A percentile compares a stretch with the other conserved stretches of the same genome.
Evolutionary conservation across 2,113 vertebrate species (phyloP).

Genomic region (Syngnathus scovelli): DNA sequence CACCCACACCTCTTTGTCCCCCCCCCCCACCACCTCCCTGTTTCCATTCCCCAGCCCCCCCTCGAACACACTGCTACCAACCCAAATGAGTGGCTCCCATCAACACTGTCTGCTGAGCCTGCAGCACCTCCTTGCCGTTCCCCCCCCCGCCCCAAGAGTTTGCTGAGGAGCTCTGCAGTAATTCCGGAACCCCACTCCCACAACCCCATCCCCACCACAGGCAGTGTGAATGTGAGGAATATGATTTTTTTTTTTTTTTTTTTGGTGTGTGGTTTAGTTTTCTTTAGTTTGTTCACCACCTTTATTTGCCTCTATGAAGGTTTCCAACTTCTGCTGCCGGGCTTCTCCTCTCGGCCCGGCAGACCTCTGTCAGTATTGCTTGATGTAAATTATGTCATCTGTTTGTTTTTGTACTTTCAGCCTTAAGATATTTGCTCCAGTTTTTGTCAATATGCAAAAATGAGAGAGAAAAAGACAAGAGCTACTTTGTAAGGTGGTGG

Average conservation of each 20-base stretch:
- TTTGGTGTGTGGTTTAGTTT: not conserved
- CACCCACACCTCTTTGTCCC: slow-evolving; percentile 10
- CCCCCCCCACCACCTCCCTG: not conserved
- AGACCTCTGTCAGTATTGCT: not conserved
- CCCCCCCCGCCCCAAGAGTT: too few species aligned
- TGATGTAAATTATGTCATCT: slow-evolving; percentile 8
- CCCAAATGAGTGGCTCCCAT: not conserved
- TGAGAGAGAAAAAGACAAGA: not conserved
- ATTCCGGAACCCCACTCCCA: not conserved
- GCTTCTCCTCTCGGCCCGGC: not conserved
- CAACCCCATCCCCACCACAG: not conserved
- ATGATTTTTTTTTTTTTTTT: not conserved
- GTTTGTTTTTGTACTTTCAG: slow-evolving; percentile 13
- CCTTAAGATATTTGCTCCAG: slow-evolving; percentile 5
- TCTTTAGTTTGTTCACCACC: not conserved
- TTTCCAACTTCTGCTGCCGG: not conserved
- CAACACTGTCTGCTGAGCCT: not conserved
- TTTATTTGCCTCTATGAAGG: slow-evolving; percentile 13
- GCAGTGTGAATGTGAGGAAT: slow-evolving; percentile 14
- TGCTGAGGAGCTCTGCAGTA: slow-evolving; percentile 2
- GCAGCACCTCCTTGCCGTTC: not conserved
- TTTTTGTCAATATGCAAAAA: slow-evolving; percentile 10
- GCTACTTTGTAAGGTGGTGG: slow-evolving; percentile 1
- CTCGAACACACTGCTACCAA: slow-evolving; percentile 6
- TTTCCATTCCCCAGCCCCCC: not conserved